Conservation (phyloP, 1,140 invertebrate species). For the Drosophila ercepeae region DNA sequence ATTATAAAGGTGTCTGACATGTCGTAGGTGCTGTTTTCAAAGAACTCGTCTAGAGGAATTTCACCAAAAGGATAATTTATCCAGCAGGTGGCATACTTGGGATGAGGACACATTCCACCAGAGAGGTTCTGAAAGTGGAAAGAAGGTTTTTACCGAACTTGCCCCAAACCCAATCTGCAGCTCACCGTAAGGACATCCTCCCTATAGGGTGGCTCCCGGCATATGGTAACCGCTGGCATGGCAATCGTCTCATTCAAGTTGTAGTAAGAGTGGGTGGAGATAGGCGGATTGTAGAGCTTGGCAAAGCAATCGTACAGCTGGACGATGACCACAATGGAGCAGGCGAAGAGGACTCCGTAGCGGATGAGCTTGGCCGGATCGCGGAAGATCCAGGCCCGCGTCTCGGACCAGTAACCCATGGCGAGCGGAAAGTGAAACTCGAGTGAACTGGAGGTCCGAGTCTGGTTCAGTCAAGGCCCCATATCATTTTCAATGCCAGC, state of each 20-base stretch:
- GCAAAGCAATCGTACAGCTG: constrained; percentile 85
- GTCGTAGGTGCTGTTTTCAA: constrained; percentile 85
- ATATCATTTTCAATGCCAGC: constrained; percentile 25
- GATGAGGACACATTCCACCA: constrained; percentile 74
- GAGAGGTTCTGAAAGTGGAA: constrained; percentile 65
- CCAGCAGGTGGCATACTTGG: constrained; percentile 85
- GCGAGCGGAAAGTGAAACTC: constrained; percentile 52
- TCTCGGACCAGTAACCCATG: constrained; percentile 78
- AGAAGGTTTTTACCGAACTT: too few species aligned
- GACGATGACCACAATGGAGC: constrained; percentile 77
- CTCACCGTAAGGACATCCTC: constrained; percentile 85
- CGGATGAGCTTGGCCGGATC: constrained; percentile 79
- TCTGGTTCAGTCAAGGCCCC: constrained; percentile 22
- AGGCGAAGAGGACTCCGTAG: constrained; percentile 76
- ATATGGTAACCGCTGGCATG: constrained; percentile 87
- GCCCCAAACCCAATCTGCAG: too few species aligned
- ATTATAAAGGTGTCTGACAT: constrained; percentile 77
- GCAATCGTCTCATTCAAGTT: constrained; percentile 86
- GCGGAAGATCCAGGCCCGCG: constrained; percentile 68
- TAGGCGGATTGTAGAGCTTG: constrained; percentile 86
- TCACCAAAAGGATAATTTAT: constrained; percentile 85
- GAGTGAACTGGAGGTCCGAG: constrained; percentile 36
- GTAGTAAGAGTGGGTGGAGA: constrained; percentile 87
- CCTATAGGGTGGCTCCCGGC: constrained; percentile 86
- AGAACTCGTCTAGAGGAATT: constrained; percentile 84